Base-by-base conservation (phyloP, 2,797 vertebrate species). In the Malacoctenus gilli region DNA sequence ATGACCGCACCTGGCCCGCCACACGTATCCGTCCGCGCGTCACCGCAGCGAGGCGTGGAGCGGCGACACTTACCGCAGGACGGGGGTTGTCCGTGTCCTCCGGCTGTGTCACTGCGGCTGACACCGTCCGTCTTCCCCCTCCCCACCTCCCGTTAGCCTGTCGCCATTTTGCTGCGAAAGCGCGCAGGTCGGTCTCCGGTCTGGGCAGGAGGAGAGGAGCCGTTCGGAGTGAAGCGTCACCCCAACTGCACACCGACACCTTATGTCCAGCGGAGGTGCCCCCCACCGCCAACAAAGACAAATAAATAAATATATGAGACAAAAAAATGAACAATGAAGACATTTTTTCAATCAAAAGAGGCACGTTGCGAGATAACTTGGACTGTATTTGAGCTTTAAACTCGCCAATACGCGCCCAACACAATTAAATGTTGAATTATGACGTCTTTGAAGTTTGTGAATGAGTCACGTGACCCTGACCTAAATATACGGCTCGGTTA, bases 81-180 rank as follows among this genome's bases (percentile, higher is more conserved):
- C 58, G 63, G 38, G 9, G n/a, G 25, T 46, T 39, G 48, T 51
- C 36, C 58, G 25, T 48, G 64, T 72, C 68, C 62, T 47, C 55
- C 51, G 54, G 68, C 69, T 66, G 25, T 75, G 75, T 72, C 75
- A 63, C 59, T 68, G 69, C 75, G 64, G 68, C 59, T 63, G 72
- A 71, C 83, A 72, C 60, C 74, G 70, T 68, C 68, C 3, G 62
- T 67, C 72, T 65, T 68, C 68, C 3, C 64, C 65, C 72, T 65
- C 82, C 71, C 59, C 50, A 55, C 80, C 2, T 2, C 69, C 77
- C 59, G 57, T 77, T 58, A 80, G 30, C 66, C 77, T 87, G 90
- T 87, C 89, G 90, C 90, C 89, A 91, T 91, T 87, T 92, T 90
- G 87, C 81, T 78, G 58, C 71, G 68, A 84, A 84, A 81, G 48